These are phyloP conservation scores for Ganaspis sp. DNA, from an alignment of 1,140 invertebrate species.

Conservation along the genomic window DNA sequence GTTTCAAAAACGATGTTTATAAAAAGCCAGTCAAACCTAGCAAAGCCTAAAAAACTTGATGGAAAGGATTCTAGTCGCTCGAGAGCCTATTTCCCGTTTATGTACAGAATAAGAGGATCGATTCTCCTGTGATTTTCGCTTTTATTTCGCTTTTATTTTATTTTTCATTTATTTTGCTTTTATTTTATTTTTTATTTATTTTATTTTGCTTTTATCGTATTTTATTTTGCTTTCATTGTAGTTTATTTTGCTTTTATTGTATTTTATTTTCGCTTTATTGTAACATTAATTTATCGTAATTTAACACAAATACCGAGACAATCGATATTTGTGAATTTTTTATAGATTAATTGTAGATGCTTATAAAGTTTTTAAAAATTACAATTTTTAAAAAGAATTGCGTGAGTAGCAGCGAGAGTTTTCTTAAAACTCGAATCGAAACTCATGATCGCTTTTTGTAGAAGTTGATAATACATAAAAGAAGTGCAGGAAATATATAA, in stretches of 20 bases:
- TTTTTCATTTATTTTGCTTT: neutral
- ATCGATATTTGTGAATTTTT: too few species aligned
- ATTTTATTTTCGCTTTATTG: neutral
- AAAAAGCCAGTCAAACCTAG: slow-evolving; percentile 27
- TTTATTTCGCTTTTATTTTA: neutral
- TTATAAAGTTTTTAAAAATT: too few species aligned
- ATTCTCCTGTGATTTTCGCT: neutral
- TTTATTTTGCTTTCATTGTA: neutral
- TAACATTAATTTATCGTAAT: too few species aligned
- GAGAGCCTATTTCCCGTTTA: slow-evolving; percentile 22
- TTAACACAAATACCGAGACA: too few species aligned
- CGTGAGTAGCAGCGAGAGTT: neutral
- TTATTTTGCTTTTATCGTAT: too few species aligned
- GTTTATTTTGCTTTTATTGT: too few species aligned
- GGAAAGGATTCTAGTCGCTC: slow-evolving; percentile 7
- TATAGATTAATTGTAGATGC: too few species aligned
- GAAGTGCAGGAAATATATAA: slow-evolving; percentile 25
- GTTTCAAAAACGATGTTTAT: slow-evolving; percentile 17
- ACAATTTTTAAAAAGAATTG: neutral
- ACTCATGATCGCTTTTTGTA: neutral
- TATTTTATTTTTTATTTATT: neutral
- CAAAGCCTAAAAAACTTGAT: slow-evolving; percentile 13
- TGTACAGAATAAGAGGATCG: slow-evolving; percentile 14
- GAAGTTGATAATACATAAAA: slow-evolving; percentile 30
- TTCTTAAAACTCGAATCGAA: neutral